Base-by-base conservation (phyloP, 2,797 vertebrate species). In the Urophycis tenuis region DNA sequence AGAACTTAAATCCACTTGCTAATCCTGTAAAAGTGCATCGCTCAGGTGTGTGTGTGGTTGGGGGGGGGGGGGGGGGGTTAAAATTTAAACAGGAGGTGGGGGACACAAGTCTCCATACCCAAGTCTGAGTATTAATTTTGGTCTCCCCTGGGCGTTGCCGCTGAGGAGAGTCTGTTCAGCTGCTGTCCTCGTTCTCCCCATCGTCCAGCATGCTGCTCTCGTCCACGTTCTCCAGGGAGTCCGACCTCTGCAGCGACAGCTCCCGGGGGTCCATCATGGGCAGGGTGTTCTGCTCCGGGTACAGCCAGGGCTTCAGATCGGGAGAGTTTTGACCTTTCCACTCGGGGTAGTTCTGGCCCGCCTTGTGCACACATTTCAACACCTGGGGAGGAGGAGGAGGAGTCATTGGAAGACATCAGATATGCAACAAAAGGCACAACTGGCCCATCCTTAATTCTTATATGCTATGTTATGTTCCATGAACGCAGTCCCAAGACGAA, bases 141-240 rank as follows among this genome's bases (percentile, higher is more conserved):
- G 60, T 67, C 25, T 67, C 60, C 9, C 25, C 60, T 29, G 7
- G 45, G 17, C 2, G 45, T 67, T 2, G 60, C 53, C 22, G n/a
- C 53, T 25, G 8, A 60, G 25, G 10, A 17, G n/a, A 25, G 60
- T 14, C 11, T 19, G 53, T 32, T 88, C 85, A 93, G 83, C 86
- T 91, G 82, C 92, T 90, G 81, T 92, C 90, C 45, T 93, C 92
- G 10, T 84, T 81, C 14, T 33, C 91, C 34, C 81, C 82, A 5
- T 6, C 72, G 0, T 94, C 82, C 41, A 74, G 33, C 32, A 87
- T 86, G 3, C 72, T 73, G 34, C 90, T 92, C 85, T 95, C 93
- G 0, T 95, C 92, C 72, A 95, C 80, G 14, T 94, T 93, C 79
- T 93, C 94, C 2, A 92, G 89, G 0, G 94, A 95, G 85, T 93